Conservation (phyloP, 1,140 invertebrate genomes). For the Condylostylus longicornis region DNA sequence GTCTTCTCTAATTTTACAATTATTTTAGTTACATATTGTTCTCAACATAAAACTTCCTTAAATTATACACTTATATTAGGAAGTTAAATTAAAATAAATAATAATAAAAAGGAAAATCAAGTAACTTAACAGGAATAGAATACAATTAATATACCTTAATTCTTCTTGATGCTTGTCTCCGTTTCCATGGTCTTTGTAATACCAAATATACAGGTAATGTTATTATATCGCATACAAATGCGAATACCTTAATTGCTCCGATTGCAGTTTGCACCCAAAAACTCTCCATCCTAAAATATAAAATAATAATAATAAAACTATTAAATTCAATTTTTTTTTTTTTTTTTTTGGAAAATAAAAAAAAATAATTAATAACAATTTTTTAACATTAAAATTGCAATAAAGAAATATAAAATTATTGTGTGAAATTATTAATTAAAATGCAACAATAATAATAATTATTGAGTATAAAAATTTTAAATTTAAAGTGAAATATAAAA, state of each 20-base stretch:
- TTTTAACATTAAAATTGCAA: neutral
- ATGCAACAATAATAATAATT: neutral
- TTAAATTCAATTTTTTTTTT: neutral
- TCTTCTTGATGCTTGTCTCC: slow-evolving; percentile 51
- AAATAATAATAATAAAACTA: neutral
- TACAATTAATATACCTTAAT: slow-evolving; percentile 46
- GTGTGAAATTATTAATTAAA: neutral
- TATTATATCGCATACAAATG: slow-evolving; percentile 74
- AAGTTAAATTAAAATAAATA: slow-evolving; percentile 1
- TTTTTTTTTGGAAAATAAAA: neutral
- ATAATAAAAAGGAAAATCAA: slow-evolving; percentile 2
- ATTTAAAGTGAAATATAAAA: slow-evolving; percentile 3
- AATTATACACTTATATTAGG: neutral
- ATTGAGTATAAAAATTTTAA: neutral
- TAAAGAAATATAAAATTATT: neutral
- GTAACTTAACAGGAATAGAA: slow-evolving; percentile 2
- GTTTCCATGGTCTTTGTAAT: slow-evolving; percentile 75
- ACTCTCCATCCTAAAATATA: slow-evolving; percentile 52
- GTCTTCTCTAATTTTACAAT: too few species aligned
- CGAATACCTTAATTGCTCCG: slow-evolving; percentile 55
- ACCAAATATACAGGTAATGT: slow-evolving; percentile 81
- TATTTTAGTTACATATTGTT: too few species aligned
- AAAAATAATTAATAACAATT: neutral
- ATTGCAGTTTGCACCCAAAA: slow-evolving; percentile 61
- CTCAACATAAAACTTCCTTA: too few species aligned